Evolutionary conservation across 2,888 invertebrate genomes (phyloP).

Genomic region (Tupiocoris notatus): DNA sequence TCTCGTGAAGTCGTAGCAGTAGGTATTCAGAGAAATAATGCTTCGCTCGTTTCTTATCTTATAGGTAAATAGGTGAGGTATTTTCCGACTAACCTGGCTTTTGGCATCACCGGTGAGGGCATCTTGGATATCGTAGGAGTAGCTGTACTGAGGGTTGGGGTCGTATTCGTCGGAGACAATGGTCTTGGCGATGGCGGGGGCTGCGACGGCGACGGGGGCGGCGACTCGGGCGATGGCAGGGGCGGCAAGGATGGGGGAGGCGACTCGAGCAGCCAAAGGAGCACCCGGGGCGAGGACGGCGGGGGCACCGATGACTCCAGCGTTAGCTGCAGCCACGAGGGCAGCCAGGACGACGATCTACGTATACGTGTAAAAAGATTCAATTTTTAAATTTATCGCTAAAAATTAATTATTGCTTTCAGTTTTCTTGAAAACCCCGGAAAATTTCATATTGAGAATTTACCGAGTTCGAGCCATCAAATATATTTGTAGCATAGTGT

Average conservation of each 20-base stretch:
- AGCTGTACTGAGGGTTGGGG: slow-evolving; percentile 28
- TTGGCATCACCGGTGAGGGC: slow-evolving; percentile 23
- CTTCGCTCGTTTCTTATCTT: too few species aligned
- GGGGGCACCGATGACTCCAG: slow-evolving; percentile 25
- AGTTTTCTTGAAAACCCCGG: too few species aligned
- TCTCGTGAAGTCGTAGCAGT: too few species aligned
- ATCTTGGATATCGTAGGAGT: slow-evolving; percentile 27
- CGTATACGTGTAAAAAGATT: background rate
- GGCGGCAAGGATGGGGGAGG: slow-evolving; percentile 27
- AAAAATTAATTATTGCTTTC: too few species aligned
- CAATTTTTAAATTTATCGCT: background rate
- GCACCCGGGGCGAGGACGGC: slow-evolving; percentile 30
- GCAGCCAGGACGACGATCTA: slow-evolving; percentile 31
- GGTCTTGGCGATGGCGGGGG: slow-evolving; percentile 25
- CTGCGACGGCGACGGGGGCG: slow-evolving; percentile 40
- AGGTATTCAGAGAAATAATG: too few species aligned
- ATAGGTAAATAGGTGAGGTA: too few species aligned
- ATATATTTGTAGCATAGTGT: too few species aligned
- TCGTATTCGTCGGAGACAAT: slow-evolving; percentile 23
- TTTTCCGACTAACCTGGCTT: background rate
- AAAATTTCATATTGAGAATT: too few species aligned
- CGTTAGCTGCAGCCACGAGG: slow-evolving; percentile 25
- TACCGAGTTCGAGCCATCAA: too few species aligned
- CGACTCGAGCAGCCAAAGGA: slow-evolving; percentile 26
- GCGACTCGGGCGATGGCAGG: slow-evolving; percentile 46